Evolutionary conservation across 2,113 vertebrate genomes (phyloP).

Genomic region (Cryptomyrus ogoouensis): DNA sequence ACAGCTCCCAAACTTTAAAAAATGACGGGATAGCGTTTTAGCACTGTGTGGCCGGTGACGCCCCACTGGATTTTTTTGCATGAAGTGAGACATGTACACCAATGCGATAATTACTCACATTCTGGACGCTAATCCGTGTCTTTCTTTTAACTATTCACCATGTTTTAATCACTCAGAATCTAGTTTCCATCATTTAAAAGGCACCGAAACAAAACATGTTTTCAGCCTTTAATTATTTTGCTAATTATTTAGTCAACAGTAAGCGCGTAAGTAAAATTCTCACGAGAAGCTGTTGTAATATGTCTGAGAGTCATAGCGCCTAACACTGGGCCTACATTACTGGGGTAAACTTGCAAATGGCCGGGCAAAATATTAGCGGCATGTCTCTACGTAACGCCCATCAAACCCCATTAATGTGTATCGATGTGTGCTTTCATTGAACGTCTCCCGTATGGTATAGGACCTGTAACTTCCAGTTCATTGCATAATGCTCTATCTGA

Average conservation of each 20-base stretch:
- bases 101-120: not conserved
- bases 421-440: not conserved
- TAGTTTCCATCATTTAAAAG: not conserved
- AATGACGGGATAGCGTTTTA: not conserved
- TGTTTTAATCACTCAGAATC: not conserved
- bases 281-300: too few relatives aligned
- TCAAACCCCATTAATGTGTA: not conserved
- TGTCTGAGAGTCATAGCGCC: not conserved
- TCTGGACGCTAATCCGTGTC: not conserved
- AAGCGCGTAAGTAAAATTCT: not conserved
- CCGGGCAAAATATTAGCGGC: not conserved
- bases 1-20: not conserved
- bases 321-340: not conserved
- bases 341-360: not conserved
- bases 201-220: not conserved
- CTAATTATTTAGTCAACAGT: not conserved
- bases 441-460: not conserved
- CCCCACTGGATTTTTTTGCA: not conserved
- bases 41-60: not conserved
- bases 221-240: not conserved
- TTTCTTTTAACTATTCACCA: not conserved
- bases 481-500: not conserved
- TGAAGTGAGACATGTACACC: not conserved
- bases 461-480: not conserved
- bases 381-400: not conserved